phyloP scores from a whole-genome alignment of 2,113 vertebrate species.

The Chroicocephalus ridibundus region DNA sequence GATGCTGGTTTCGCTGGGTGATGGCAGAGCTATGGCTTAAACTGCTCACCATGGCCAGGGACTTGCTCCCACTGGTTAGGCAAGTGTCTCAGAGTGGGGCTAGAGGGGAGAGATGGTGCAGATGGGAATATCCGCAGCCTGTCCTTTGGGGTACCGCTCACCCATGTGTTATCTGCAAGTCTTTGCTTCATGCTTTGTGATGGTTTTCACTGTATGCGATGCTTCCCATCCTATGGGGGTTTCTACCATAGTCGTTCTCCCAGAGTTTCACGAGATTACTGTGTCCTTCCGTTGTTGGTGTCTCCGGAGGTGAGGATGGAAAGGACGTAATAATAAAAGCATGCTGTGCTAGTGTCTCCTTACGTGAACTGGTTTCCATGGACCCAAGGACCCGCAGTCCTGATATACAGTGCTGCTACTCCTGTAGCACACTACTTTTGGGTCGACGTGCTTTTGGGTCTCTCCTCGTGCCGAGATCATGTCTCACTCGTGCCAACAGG shows the following conservation, averaged over 20 bases:
- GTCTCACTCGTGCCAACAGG: neutral
- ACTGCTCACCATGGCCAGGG: neutral
- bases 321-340: neutral
- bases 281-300: neutral
- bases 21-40: neutral
- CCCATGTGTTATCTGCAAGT: rapidly evolving
- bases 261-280: neutral
- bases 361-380: neutral
- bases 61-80: neutral
- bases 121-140: neutral
- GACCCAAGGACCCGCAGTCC: neutral
- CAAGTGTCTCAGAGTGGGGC: neutral
- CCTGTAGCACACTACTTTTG: neutral
- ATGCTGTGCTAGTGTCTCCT: neutral
- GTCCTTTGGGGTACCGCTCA: neutral
- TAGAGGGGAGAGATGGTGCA: neutral
- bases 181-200: neutral
- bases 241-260: neutral
- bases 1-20: neutral
- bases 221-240: neutral
- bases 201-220: neutral
- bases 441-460: neutral
- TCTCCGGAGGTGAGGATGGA: neutral
- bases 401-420: neutral
- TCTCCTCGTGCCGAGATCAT: neutral